Evolutionary conservation across 1,140 invertebrate species (phyloP).

Genomic region (Zaprionus inermis): DNA sequence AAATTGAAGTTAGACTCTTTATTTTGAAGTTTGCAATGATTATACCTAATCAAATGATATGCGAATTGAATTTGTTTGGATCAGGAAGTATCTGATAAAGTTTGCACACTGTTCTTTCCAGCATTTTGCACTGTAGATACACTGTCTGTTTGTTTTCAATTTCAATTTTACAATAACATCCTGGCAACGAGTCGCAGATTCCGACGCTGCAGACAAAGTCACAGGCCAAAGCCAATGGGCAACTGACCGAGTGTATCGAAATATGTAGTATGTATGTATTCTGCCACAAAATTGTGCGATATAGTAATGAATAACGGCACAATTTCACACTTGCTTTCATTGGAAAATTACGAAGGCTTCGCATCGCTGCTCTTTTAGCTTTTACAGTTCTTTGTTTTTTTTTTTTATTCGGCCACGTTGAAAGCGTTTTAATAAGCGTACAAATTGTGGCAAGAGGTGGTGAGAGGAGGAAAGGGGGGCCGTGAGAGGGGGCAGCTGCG

Average conservation of each 20-base stretch:
- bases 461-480: not conserved
- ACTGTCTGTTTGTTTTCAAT: conserved; percentile 38
- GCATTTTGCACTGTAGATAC: conserved; percentile 2
- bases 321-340: conserved; percentile 50
- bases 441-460: conserved; percentile 14
- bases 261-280: not conserved
- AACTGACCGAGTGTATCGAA: not conserved
- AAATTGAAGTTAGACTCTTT: not conserved
- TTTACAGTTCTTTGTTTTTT: conserved; percentile 24
- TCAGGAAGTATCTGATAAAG: too few relatives aligned
- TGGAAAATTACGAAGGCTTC: conserved; percentile 23
- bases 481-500: not conserved
- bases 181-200: conserved; percentile 16
- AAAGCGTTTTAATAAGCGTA: conserved; percentile 43
- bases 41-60: too few relatives aligned
- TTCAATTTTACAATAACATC: conserved; percentile 29
- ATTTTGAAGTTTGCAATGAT: not conserved
- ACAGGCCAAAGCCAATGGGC: conserved; percentile 11
- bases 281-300: not conserved
- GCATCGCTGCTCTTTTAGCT: not conserved
- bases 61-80: not conserved
- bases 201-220: not conserved
- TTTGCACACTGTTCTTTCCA: not conserved
- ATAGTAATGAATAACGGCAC: conserved; percentile 38
- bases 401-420: conserved; percentile 31